These are phyloP conservation scores for Nemapogon koenigi DNA, from an alignment of 2,888 invertebrate species.

Conservation along the genomic window DNA sequence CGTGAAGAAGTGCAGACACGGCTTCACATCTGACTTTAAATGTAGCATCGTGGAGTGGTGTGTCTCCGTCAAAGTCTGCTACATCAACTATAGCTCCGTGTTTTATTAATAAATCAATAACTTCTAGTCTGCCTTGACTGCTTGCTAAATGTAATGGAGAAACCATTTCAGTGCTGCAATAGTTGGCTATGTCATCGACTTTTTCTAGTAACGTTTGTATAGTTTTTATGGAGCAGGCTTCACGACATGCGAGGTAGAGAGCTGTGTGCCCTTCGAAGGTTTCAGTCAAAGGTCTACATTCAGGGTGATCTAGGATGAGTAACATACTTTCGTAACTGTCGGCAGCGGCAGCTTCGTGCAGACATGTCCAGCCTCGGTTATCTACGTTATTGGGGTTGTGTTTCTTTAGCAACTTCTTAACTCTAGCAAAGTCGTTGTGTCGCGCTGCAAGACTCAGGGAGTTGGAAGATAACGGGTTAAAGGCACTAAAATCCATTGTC, in stretches of 20 bases:
- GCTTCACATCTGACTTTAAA: conserved; percentile 30
- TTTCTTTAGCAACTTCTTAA: conserved; percentile 40
- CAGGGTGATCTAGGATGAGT: conserved; percentile 36
- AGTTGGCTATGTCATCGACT: conserved; percentile 42
- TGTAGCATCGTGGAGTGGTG: conserved; percentile 52
- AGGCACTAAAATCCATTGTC: conserved; percentile 61
- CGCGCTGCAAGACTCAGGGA: conserved; percentile 51
- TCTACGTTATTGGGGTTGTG: conserved; percentile 53
- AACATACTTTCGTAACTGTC: conserved; percentile 42
- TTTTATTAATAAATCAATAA: conserved; percentile 40
- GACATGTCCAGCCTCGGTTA: conserved; percentile 60
- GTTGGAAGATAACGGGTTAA: conserved; percentile 52
- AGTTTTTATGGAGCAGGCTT: conserved; percentile 33
- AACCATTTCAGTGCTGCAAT: conserved; percentile 49
- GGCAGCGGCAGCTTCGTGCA: conserved; percentile 55
- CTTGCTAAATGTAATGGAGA: conserved; percentile 50
- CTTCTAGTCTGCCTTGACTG: conserved; percentile 39
- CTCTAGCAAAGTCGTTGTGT: conserved; percentile 34
- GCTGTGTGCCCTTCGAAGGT: conserved; percentile 59
- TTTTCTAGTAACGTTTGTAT: conserved; percentile 38
- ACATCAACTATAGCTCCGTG: conserved; percentile 46
- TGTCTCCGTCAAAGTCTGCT: conserved; percentile 56
- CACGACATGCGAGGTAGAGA: conserved; percentile 46
- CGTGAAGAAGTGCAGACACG: conserved; percentile 36
- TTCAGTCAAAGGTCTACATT: conserved; percentile 37